Percentiles rank a stretch among this genome's conserved stretches.
Conservation (phyloP, 2,888 invertebrate genomes). For the Tetranychus truncatus region DNA sequence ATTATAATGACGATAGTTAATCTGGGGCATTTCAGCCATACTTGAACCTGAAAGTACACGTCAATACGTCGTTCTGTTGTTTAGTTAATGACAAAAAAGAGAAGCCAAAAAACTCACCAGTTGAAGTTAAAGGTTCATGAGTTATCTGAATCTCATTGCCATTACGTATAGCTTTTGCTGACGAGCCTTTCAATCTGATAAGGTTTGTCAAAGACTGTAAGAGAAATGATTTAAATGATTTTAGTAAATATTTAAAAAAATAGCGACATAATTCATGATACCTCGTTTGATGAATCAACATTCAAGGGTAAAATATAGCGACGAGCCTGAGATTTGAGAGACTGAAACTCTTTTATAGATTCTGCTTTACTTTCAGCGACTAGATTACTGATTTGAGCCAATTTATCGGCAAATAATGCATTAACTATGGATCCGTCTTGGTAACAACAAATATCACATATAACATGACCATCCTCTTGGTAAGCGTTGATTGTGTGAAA, state of each 20-base stretch:
- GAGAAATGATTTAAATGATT: background rate
- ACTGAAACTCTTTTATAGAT: background rate
- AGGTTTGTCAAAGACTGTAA: background rate
- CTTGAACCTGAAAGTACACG: slow-evolving; percentile 19
- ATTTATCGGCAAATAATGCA: slow-evolving; percentile 12
- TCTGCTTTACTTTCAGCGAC: background rate
- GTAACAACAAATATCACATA: slow-evolving; percentile 65
- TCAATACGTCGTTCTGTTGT: background rate
- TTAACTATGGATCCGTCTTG: slow-evolving; percentile 54
- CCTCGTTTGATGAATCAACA: background rate
- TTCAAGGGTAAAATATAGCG: slow-evolving; percentile 9
- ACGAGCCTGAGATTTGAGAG: slow-evolving; percentile 5
- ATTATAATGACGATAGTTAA: slow-evolving; percentile 35
- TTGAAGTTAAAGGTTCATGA: slow-evolving; percentile 2
- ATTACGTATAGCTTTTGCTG: background rate
- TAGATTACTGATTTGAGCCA: background rate
- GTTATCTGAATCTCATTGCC: background rate
- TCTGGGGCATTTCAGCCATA: slow-evolving; percentile 36
- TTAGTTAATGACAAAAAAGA: background rate
- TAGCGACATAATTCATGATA: background rate
- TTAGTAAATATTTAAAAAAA: too few species aligned
- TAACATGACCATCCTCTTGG: slow-evolving; percentile 46
- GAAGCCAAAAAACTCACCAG: background rate
- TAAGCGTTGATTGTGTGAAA: slow-evolving; percentile 63
- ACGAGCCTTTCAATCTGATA: background rate